Evolutionary conservation across 2,888 invertebrate genomes (phyloP).

Genomic region (Lepidocyrtoides sp.): DNA sequence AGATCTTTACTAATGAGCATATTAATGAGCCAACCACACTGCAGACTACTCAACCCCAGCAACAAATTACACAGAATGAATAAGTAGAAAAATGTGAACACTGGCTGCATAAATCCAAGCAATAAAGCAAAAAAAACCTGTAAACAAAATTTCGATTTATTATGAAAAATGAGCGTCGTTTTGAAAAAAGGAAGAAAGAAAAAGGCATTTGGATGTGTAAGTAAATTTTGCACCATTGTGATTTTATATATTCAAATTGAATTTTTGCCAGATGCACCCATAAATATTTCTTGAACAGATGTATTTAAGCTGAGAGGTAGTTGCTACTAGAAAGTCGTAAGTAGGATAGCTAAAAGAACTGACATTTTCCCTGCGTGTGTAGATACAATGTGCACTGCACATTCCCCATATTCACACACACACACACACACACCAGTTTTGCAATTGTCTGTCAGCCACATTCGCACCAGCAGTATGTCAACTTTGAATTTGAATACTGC

Average conservation of each 20-base stretch:
- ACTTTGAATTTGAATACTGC: background rate
- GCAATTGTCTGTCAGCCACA: conserved; percentile 50
- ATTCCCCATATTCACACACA: background rate
- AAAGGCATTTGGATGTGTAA: background rate
- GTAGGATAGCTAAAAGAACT: too few species aligned
- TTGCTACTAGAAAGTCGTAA: background rate
- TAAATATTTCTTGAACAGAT: conserved; percentile 54
- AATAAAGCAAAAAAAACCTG: conserved; percentile 25
- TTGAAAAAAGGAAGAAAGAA: background rate
- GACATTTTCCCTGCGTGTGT: background rate
- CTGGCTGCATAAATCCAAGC: conserved; percentile 40
- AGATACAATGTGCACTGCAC: too few species aligned
- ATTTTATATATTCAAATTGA: conserved; percentile 46
- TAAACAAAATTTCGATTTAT: conserved; percentile 60
- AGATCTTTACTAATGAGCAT: conserved; percentile 68
- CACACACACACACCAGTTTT: background rate
- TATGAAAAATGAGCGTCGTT: conserved; percentile 39
- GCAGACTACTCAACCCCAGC: conserved; percentile 3
- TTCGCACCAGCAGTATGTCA: conserved; percentile 43
- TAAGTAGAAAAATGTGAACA: too few species aligned
- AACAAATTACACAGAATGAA: conserved; percentile 3
- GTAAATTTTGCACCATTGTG: conserved; percentile 61
- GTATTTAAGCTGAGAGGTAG: background rate
- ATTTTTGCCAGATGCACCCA: conserved; percentile 72
- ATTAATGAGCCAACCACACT: conserved; percentile 49